Percentiles rank a stretch among this genome's conserved stretches.
phyloP scores from a whole-genome alignment of 2,797 vertebrate genomes.

The Arnoldichthys spilopterus region DNA sequence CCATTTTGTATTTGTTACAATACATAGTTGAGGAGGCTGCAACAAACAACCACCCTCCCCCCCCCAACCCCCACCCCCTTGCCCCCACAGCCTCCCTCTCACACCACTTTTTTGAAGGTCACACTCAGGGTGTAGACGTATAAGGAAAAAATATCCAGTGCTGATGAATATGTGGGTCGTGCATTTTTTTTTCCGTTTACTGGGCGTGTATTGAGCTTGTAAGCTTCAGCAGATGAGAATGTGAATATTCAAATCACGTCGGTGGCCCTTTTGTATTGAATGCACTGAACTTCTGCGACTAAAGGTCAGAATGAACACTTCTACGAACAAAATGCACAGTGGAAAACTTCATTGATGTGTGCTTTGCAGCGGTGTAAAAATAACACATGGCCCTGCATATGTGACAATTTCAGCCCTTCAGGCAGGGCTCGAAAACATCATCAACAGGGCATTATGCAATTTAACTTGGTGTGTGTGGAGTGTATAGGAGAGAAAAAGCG shows the following conservation, averaged over 20 bases:
- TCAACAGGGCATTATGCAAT: slow-evolving; percentile 74
- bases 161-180: slow-evolving; percentile 50
- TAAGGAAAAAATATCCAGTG: slow-evolving; percentile 45
- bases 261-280: slow-evolving; percentile 71
- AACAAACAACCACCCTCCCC: not conserved
- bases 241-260: slow-evolving; percentile 54
- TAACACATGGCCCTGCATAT: slow-evolving; percentile 70
- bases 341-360: slow-evolving; percentile 79
- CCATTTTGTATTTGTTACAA: too few relatives aligned
- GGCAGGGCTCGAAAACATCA: slow-evolving; percentile 68
- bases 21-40: not conserved
- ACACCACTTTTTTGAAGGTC: slow-evolving; percentile 52
- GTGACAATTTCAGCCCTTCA: slow-evolving; percentile 67
- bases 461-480: slow-evolving; percentile 36
- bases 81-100: slow-evolving; percentile 4
- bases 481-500: slow-evolving; percentile 1
- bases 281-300: slow-evolving; percentile 65
- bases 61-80: too few relatives aligned
- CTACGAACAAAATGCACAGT: slow-evolving; percentile 64
- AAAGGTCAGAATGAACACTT: slow-evolving; percentile 74
- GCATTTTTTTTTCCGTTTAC: slow-evolving; percentile 42
- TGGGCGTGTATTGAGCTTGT: slow-evolving; percentile 43
- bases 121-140: slow-evolving; percentile 47
- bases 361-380: slow-evolving; percentile 76
- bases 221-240: slow-evolving; percentile 29